Percentiles rank a stretch among this genome's conserved stretches.
Conservation (phyloP, 2,888 invertebrate species). For the Holacanthella duospinosa region DNA sequence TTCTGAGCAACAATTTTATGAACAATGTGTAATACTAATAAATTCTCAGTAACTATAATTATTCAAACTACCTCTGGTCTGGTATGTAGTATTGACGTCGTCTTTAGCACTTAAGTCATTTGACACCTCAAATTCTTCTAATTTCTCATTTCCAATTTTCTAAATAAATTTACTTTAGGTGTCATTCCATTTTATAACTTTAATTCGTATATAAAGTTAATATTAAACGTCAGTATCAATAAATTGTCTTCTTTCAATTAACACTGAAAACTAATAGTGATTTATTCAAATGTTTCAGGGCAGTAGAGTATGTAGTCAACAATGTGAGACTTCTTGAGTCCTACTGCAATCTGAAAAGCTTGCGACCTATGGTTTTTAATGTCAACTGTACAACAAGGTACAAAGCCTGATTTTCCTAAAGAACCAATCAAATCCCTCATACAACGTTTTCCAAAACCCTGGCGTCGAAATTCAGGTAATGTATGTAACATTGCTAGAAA, state of each 20-base stretch:
- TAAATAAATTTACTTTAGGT: too few species aligned
- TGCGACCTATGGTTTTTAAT: neutral
- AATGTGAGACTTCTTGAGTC: neutral
- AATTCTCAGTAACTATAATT: neutral
- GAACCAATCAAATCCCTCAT: neutral
- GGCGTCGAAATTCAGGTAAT: neutral
- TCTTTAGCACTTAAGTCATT: too few species aligned
- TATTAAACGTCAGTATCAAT: too few species aligned
- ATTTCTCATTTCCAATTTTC: too few species aligned
- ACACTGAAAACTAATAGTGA: too few species aligned
- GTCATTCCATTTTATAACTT: too few species aligned
- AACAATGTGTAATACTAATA: neutral
- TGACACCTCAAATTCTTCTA: too few species aligned
- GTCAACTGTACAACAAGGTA: neutral
- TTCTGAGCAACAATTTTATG: neutral
- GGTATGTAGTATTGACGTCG: too few species aligned
- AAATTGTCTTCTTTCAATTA: too few species aligned
- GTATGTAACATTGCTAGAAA: neutral
- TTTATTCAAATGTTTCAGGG: neutral
- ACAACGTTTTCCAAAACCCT: neutral
- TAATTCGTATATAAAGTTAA: too few species aligned
- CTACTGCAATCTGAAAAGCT: neutral
- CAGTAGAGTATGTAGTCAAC: neutral
- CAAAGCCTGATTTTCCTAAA: neutral
- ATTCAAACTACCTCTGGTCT: too few species aligned